Percentiles rank a stretch among this genome's conserved stretches.
Evolutionary conservation across 2,113 vertebrate species (phyloP).

Genomic region (Sisor rabdophorus): DNA sequence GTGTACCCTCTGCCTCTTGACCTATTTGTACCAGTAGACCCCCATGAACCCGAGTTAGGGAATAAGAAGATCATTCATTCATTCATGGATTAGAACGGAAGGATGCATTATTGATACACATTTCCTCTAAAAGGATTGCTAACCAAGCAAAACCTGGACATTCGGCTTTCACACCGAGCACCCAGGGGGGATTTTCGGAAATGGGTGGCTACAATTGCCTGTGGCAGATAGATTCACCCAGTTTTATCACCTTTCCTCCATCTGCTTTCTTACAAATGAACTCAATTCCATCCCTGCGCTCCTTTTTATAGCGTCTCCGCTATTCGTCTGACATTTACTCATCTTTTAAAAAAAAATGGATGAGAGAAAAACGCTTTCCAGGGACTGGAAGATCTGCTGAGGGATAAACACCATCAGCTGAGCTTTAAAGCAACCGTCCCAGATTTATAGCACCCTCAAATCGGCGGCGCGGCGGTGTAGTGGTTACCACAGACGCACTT

Average conservation of each 20-base stretch:
- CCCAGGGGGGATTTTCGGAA: constrained; percentile 12
- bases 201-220: constrained; percentile 23
- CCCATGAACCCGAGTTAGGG: too few relatives aligned
- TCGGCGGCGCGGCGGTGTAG: too few relatives aligned
- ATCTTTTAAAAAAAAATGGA: constrained; percentile 6
- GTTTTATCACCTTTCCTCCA: constrained; percentile 27
- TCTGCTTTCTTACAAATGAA: constrained; percentile 25
- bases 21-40: too few relatives aligned
- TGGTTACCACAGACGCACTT: too few relatives aligned
- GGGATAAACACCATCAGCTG: too few relatives aligned
- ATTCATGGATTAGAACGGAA: constrained; percentile 33
- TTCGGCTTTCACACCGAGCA: constrained; percentile 16
- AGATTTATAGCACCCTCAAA: too few relatives aligned
- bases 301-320: constrained; percentile 30
- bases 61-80: too few relatives aligned
- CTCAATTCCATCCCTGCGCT: constrained; percentile 24
- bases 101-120: constrained; percentile 42
- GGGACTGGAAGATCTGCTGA: too few relatives aligned
- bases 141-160: constrained; percentile 37
- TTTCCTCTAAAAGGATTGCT: constrained; percentile 36
- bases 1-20: too few relatives aligned
- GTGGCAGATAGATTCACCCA: constrained; percentile 36
- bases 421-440: too few relatives aligned
- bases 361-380: neutral
- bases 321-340: constrained; percentile 27